A percentile compares a stretch with the other conserved stretches of the same genome.
Conservation (phyloP, 2,797 vertebrate species). For the Hipposideros larvatus region DNA sequence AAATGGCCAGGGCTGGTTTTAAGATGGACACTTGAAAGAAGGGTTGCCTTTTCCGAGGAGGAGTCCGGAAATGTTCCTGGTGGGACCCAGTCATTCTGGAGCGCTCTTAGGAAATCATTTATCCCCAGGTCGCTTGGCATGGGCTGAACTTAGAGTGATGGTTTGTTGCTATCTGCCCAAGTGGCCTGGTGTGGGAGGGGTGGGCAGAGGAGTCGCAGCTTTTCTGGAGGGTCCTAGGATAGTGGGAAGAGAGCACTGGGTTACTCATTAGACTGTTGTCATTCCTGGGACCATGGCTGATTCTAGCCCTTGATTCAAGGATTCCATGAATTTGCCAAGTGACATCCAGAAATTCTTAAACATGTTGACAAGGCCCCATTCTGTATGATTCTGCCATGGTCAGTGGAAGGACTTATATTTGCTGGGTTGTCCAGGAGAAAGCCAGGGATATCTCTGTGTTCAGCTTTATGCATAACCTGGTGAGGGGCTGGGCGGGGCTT, state of each 20-base stretch:
- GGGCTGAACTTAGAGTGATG: background rate
- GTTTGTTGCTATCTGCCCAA: background rate
- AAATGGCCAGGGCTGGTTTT: constrained; percentile 61
- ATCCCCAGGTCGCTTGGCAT: background rate
- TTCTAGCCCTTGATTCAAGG: background rate
- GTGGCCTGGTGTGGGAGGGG: accelerated
- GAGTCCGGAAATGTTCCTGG: background rate
- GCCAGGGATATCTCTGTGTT: background rate
- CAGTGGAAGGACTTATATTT: background rate
- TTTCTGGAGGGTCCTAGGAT: background rate
- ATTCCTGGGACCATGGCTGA: background rate
- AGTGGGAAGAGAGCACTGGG: constrained; percentile 23
- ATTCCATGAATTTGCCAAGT: constrained; percentile 62
- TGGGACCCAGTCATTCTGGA: background rate
- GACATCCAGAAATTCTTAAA: background rate
- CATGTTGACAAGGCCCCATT: background rate
- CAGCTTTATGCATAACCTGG: background rate
- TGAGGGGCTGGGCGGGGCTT: background rate
- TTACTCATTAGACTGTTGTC: background rate
- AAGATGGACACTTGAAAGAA: constrained; percentile 64
- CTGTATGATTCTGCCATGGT: background rate
- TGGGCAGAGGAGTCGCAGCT: background rate
- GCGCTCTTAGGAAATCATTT: accelerated
- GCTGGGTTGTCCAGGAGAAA: background rate
- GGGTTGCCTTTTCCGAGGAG: constrained; percentile 59